These are phyloP conservation scores for Nysson spinosus DNA, from an alignment of 2,888 invertebrate genomes.

Conservation along the genomic window DNA sequence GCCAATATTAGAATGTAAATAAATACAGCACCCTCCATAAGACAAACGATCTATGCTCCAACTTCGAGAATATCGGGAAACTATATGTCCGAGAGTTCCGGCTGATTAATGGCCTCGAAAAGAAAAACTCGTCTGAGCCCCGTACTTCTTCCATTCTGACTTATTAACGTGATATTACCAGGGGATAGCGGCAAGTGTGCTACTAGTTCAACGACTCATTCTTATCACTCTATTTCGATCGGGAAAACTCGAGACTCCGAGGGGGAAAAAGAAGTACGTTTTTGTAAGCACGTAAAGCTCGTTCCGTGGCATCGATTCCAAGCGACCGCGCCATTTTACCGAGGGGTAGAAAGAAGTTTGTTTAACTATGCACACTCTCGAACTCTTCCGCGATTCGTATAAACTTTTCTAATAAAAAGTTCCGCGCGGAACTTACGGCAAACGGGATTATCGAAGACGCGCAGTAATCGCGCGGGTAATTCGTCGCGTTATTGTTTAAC, in stretches of 20 bases:
- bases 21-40: too few species aligned
- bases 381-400: constrained; percentile 17
- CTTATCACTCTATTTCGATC: background rate
- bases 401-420: constrained; percentile 34
- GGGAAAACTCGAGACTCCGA: background rate
- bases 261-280: background rate
- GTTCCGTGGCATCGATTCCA: too few species aligned
- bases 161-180: constrained; percentile 28
- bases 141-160: constrained; percentile 23
- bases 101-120: constrained; percentile 21
- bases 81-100: constrained; percentile 12
- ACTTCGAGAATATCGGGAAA: constrained; percentile 8
- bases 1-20: too few species aligned
- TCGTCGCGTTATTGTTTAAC: constrained; percentile 44
- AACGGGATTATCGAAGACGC: constrained; percentile 1
- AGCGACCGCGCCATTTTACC: too few species aligned
- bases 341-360: too few species aligned
- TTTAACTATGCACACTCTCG: background rate
- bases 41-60: constrained; percentile 29
- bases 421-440: background rate
- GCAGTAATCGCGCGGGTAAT: constrained; percentile 38
- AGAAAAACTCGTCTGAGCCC: constrained; percentile 12
- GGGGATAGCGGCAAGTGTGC: background rate
- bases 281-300: too few species aligned
- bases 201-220: background rate